These are phyloP conservation scores for Sminthurides bifidus DNA, from an alignment of 1,140 invertebrate species.

Conservation along the genomic window DNA sequence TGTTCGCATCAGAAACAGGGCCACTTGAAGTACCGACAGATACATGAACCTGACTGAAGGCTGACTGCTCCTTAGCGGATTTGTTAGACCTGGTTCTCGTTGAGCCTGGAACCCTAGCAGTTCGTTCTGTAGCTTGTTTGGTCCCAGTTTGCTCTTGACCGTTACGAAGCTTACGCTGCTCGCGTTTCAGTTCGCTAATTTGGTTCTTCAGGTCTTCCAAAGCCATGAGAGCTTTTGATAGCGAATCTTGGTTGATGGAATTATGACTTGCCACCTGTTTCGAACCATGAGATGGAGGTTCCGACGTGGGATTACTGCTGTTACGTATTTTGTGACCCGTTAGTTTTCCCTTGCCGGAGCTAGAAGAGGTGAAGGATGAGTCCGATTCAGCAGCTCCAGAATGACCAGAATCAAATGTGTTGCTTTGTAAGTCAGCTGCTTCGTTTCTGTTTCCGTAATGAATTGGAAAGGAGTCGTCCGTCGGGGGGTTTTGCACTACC, in stretches of 20 bases:
- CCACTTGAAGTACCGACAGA: background rate
- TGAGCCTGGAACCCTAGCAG: background rate
- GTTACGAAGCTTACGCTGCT: background rate
- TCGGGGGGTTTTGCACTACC: background rate
- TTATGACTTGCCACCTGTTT: background rate
- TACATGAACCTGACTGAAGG: too few relatives aligned
- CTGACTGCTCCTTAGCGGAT: background rate
- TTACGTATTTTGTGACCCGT: too few relatives aligned
- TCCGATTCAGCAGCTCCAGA: slow-evolving; percentile 5
- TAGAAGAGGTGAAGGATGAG: background rate
- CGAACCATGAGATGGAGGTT: too few relatives aligned
- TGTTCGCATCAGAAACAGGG: background rate
- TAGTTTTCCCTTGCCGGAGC: background rate
- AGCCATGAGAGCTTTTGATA: slow-evolving; percentile 16
- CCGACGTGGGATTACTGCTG: too few relatives aligned
- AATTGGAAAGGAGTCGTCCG: too few relatives aligned
- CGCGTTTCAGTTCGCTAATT: slow-evolving; percentile 18
- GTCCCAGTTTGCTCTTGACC: background rate
- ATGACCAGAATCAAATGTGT: background rate
- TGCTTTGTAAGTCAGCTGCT: background rate
- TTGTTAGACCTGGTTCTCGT: background rate
- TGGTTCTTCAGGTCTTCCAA: slow-evolving; percentile 21
- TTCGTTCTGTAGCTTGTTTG: background rate
- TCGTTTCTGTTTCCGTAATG: background rate
- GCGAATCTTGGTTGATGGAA: too few relatives aligned